A percentile compares a stretch with the other conserved stretches of the same genome.
Evolutionary conservation across 2,113 vertebrate genomes (phyloP).

Genomic region (Aspiorhynchus laticeps): DNA sequence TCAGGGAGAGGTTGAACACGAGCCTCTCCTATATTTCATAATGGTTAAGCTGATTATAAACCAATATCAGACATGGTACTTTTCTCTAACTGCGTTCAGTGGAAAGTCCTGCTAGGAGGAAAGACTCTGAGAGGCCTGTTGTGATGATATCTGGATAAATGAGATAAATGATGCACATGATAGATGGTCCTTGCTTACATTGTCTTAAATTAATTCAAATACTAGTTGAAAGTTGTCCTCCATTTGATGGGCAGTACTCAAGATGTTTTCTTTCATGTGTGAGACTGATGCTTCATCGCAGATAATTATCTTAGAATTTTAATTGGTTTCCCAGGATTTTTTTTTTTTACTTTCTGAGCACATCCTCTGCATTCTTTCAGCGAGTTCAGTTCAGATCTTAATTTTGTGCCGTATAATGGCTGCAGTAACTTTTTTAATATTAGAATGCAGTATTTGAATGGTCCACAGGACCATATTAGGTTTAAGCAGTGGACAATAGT

Average conservation of each 20-base stretch:
- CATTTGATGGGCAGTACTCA: slow-evolving; percentile 18
- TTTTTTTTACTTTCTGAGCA: not conserved
- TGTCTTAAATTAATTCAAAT: slow-evolving; percentile 33
- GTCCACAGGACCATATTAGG: not conserved
- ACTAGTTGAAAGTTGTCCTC: slow-evolving; percentile 39
- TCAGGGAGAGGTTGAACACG: slow-evolving; percentile 71
- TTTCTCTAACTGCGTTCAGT: slow-evolving; percentile 71
- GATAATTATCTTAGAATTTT: slow-evolving; percentile 23
- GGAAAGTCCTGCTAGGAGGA: slow-evolving; percentile 76
- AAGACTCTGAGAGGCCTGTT: slow-evolving; percentile 72
- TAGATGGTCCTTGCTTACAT: slow-evolving; percentile 3
- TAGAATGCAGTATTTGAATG: not conserved
- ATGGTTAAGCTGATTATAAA: slow-evolving; percentile 81
- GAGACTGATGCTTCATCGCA: slow-evolving; percentile 33
- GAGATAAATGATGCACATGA: slow-evolving; percentile 71
- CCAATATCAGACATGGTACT: slow-evolving; percentile 80
- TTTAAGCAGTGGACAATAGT: slow-evolving; percentile 15
- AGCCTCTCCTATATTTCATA: slow-evolving; percentile 77
- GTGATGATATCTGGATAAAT: slow-evolving; percentile 77
- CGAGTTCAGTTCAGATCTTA: not conserved
- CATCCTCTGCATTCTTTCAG: not conserved
- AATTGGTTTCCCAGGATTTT: slow-evolving; percentile 11
- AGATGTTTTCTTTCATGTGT: slow-evolving; percentile 31
- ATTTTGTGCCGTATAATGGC: not conserved
- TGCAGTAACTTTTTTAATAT: not conserved